These are phyloP conservation scores for Ascaphus truei DNA, from an alignment of 2,113 vertebrate genomes.

Conservation along the genomic window DNA sequence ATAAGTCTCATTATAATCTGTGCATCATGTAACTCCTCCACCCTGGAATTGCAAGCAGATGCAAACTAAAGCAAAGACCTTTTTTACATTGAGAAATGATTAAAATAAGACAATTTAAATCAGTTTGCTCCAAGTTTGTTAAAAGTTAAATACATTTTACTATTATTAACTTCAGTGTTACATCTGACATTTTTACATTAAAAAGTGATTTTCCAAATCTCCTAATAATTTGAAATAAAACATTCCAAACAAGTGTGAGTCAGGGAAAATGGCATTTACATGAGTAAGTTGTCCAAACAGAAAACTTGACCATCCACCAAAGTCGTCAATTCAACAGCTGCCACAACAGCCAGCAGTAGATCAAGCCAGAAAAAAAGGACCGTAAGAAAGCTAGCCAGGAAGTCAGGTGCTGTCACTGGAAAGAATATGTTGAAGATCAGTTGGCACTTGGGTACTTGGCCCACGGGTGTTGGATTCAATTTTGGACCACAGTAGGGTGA, in stretches of 20 bases:
- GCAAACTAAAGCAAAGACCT: too few species aligned
- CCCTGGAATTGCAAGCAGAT: too few species aligned
- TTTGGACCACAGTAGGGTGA: constrained; percentile 44
- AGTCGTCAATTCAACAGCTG: constrained; percentile 39
- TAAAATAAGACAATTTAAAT: too few species aligned
- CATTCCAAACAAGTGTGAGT: constrained; percentile 46
- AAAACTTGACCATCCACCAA: constrained; percentile 49
- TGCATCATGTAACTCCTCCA: too few species aligned
- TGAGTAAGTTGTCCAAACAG: constrained; percentile 42
- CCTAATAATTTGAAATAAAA: constrained; percentile 52
- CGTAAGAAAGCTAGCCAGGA: constrained; percentile 27
- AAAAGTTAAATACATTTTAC: too few species aligned
- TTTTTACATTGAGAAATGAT: too few species aligned
- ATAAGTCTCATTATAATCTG: too few species aligned
- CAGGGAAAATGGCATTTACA: constrained; percentile 50
- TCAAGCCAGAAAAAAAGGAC: constrained; percentile 29
- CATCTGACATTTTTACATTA: constrained; percentile 48
- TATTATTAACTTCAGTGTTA: constrained; percentile 43
- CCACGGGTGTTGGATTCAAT: constrained; percentile 40
- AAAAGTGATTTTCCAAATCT: constrained; percentile 45
- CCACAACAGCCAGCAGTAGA: constrained; percentile 24
- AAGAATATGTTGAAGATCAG: constrained; percentile 38
- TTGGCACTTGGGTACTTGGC: constrained; percentile 46
- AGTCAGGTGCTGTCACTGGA: constrained; percentile 51
- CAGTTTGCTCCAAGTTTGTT: too few species aligned